Conservation (phyloP, 2,113 vertebrate species). For the Hucho hucho region DNA sequence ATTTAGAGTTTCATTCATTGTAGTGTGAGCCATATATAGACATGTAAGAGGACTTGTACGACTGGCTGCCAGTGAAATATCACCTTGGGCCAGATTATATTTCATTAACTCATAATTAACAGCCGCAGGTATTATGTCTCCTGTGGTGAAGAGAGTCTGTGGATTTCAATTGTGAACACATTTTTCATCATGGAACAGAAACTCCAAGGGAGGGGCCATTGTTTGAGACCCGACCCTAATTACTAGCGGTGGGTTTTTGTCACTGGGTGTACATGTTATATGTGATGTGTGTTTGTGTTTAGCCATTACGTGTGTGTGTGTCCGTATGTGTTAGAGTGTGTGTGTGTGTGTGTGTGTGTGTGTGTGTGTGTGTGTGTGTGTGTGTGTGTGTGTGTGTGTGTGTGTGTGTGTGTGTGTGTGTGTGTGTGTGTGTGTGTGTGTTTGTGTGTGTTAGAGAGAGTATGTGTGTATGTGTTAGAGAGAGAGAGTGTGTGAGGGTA, state of each 20-base stretch:
- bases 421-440: too few relatives aligned
- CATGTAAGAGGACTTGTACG: conserved; percentile 47
- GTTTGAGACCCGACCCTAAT: conserved; percentile 39
- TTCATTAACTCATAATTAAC: conserved; percentile 72
- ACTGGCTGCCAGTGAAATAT: conserved; percentile 61
- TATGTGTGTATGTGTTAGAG: not conserved
- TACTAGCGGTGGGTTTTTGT: conserved; percentile 30
- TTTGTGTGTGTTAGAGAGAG: too few relatives aligned
- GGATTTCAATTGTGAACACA: conserved; percentile 27
- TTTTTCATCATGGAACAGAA: conserved; percentile 44
- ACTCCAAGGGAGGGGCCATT: conserved; percentile 38
- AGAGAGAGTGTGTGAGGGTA: too few relatives aligned
- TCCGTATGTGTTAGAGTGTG: not conserved
- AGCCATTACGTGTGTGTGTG: not conserved
- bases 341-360: not conserved
- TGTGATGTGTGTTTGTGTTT: not conserved
- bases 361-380: not conserved
- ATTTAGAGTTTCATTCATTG: conserved; percentile 59
- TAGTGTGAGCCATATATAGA: conserved; percentile 44
- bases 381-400: too few relatives aligned
- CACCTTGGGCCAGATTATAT: conserved; percentile 59
- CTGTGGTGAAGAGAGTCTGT: conserved; percentile 22
- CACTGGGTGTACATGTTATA: conserved; percentile 6
- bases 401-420: too few relatives aligned
- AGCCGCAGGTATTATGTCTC: conserved; percentile 48